These are phyloP conservation scores for Hydrolagus colliei DNA, from an alignment of 2,797 vertebrate species.

Conservation along the genomic window DNA sequence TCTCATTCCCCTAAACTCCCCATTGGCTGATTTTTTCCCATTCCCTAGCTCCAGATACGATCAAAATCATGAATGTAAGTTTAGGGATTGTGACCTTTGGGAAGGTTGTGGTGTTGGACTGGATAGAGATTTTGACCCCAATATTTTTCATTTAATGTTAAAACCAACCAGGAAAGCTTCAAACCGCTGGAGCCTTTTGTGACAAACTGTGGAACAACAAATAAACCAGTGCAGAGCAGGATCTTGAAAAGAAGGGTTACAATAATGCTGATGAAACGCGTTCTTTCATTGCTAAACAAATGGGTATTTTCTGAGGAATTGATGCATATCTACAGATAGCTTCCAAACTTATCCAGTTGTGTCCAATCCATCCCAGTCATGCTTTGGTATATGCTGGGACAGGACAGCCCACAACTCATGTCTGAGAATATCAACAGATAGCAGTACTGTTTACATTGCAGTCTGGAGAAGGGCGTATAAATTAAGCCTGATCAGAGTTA, in stretches of 20 bases:
- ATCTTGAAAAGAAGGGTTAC: not conserved
- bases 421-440: slow-evolving; percentile 19
- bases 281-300: not conserved
- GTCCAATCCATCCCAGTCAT: not conserved
- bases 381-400: slow-evolving; percentile 1
- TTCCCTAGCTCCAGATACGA: no score
- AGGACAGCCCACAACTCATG: slow-evolving; percentile 7
- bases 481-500: slow-evolving; percentile 7
- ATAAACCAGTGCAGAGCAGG: no score
- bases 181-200: no score
- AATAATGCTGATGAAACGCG: not conserved
- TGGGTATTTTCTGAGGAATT: not conserved
- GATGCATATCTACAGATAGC: not conserved
- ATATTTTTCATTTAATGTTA: no score
- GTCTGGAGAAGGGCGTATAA: slow-evolving; percentile 15
- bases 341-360: not conserved
- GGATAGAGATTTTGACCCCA: no score
- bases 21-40: no score
- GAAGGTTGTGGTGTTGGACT: no score
- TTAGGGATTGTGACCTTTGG: no score
- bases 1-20: no score
- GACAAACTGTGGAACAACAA: no score
- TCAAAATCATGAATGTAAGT: no score
- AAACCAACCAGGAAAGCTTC: no score
- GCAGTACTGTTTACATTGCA: not conserved